Conservation (phyloP, 2,113 vertebrate genomes). For the Psephotus haematonotus region DNA sequence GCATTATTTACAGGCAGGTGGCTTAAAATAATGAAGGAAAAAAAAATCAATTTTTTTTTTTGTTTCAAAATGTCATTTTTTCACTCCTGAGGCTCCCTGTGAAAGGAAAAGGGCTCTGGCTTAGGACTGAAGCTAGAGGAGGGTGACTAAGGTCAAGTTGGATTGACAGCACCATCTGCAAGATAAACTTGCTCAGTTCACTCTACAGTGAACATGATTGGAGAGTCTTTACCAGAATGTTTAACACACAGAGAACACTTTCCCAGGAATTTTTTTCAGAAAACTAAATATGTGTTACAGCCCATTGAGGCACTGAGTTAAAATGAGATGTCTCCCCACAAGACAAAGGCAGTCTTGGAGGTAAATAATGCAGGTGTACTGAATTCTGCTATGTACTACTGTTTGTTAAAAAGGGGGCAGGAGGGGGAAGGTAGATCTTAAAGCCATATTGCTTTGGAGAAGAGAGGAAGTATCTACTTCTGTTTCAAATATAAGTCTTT, state of each 20-base stretch:
- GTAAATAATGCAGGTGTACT: background rate
- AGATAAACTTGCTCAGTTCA: background rate
- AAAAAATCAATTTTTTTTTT: background rate
- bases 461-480: background rate
- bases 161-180: background rate
- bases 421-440: background rate
- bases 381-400: background rate
- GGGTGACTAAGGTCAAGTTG: background rate
- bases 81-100: background rate
- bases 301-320: background rate
- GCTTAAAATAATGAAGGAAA: background rate
- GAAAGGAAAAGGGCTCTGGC: background rate
- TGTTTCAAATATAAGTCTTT: background rate
- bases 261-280: background rate
- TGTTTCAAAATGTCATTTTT: background rate
- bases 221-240: background rate
- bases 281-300: background rate
- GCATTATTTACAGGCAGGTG: background rate
- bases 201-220: rapidly evolving
- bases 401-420: background rate
- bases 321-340: background rate
- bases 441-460: background rate
- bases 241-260: background rate
- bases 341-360: rapidly evolving
- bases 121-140: background rate